Evolutionary conservation across 1,140 invertebrate genomes (phyloP), one percentile per base, ranked within the genome.

Genomic region (Hyles vespertilio): DNA sequence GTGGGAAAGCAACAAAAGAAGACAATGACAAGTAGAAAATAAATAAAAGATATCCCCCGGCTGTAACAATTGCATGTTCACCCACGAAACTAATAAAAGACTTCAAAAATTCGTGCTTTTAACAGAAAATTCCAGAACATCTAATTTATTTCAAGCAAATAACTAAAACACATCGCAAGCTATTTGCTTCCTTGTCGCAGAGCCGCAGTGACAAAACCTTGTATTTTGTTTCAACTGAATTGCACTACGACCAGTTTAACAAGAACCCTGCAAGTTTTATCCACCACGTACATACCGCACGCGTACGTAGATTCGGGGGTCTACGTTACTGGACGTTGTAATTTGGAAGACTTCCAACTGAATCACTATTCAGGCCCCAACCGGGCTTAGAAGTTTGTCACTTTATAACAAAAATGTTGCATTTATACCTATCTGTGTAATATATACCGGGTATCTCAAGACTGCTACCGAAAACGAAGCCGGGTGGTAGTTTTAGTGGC

Each of bases 261-360:
- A 53, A 51, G 59, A 64, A 56, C 66, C 33, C 8, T 5, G 7
- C 3, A 33, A 55, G 45, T 61, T 52, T 51, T 32, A 49, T 8
- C 43, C 45, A 40, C 10, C 40, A 36, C 12, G 9, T 8, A 7
- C 49, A 33, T 10, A 43, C 48, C 4, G 44, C 53, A 56, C 9
- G 2, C 5, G 51, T 58, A n/a, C 8, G 22, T n/a, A 52, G 44
- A 49, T 46, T 10, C n/a, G 44, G 10, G 33, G 59, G 49, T 68
- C 48, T 40, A 10, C 36, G 43, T 51, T 7, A 34, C 11, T 60
- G 59, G 66, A 43, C n/a, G 32, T 40, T 10, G 6, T 40, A 60
- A 9, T 56, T 64, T 72, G 72, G 70, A 66, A 11, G 36, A 8
- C 10, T 47, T 72, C 72, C 72, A 75, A 75, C 51, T 68, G 65